These are phyloP conservation scores for Serrognathus titanus DNA, from an alignment of 2,888 invertebrate genomes.

Conservation along the genomic window DNA sequence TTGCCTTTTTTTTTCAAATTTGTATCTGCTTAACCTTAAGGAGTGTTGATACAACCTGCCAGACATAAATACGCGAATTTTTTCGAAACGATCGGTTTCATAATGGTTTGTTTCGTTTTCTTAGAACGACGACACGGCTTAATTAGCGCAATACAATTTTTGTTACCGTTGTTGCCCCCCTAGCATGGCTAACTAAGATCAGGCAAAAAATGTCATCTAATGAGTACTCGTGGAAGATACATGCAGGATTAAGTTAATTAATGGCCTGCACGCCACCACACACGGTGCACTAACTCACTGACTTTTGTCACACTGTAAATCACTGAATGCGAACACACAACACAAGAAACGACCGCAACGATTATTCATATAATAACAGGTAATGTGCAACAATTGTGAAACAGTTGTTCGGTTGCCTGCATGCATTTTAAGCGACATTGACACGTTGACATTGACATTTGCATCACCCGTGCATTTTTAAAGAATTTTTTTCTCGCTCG, in stretches of 20 bases:
- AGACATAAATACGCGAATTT: too few relatives aligned
- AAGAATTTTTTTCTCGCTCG: neutral
- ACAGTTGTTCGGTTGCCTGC: neutral
- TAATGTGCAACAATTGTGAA: neutral
- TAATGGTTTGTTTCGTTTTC: too few relatives aligned
- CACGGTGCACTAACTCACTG: too few relatives aligned
- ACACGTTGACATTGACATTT: conserved; percentile 3
- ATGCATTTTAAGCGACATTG: conserved; percentile 2
- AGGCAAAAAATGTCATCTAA: neutral
- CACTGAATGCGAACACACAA: too few relatives aligned
- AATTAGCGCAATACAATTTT: neutral
- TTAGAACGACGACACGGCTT: neutral
- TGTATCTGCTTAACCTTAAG: too few relatives aligned
- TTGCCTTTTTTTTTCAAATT: too few relatives aligned
- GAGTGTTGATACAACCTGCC: too few relatives aligned
- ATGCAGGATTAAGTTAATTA: neutral
- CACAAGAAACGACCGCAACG: neutral
- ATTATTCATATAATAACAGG: neutral
- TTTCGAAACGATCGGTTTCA: too few relatives aligned
- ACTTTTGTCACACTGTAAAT: too few relatives aligned
- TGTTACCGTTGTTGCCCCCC: conserved; percentile 1
- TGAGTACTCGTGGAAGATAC: neutral
- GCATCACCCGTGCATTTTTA: conserved; percentile 1
- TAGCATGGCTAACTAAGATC: neutral
- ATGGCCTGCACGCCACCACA: neutral